These are phyloP conservation scores for Drosophila sulfurigaster DNA, from an alignment of 1,140 invertebrate genomes.

Conservation along the genomic window DNA sequence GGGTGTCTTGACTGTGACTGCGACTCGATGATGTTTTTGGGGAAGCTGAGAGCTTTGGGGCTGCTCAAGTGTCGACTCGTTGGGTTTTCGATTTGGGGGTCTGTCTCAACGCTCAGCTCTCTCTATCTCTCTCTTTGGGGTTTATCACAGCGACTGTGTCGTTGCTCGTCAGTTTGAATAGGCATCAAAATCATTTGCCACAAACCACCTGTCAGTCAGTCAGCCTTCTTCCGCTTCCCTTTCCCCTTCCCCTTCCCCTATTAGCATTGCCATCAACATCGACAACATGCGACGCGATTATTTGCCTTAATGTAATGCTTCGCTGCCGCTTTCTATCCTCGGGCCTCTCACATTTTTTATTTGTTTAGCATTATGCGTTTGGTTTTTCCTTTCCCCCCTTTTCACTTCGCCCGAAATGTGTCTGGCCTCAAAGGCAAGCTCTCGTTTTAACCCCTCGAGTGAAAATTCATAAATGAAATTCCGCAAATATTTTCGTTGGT, in stretches of 20 bases:
- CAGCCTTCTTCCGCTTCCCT: not conserved
- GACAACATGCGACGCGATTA: slow-evolving; percentile 63
- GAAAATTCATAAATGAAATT: slow-evolving; percentile 79
- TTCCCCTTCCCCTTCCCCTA: not conserved
- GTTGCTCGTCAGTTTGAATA: slow-evolving; percentile 50
- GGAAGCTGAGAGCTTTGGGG: not conserved
- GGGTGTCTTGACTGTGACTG: slow-evolving; percentile 14
- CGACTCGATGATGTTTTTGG: not conserved
- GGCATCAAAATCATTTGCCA: slow-evolving; percentile 54
- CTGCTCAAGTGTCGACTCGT: slow-evolving; percentile 28
- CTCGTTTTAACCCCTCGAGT: slow-evolving; percentile 50
- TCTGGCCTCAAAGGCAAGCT: slow-evolving; percentile 8
- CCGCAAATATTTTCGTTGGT: slow-evolving; percentile 70
- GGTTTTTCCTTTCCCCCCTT: slow-evolving; percentile 20
- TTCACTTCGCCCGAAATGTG: slow-evolving; percentile 4
- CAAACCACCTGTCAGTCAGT: slow-evolving; percentile 68
- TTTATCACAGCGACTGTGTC: slow-evolving; percentile 45
- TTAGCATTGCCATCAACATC: slow-evolving; percentile 6
- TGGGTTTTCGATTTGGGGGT: slow-evolving; percentile 1
- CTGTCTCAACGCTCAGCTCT: not conserved
- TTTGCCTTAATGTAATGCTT: slow-evolving; percentile 63
- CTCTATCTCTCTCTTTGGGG: not conserved
- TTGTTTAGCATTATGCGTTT: slow-evolving; percentile 71
- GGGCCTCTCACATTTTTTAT: slow-evolving; percentile 43
- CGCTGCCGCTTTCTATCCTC: slow-evolving; percentile 37